Base-by-base conservation (phyloP, 2,113 vertebrate species). In the Nansenia antarctica region DNA sequence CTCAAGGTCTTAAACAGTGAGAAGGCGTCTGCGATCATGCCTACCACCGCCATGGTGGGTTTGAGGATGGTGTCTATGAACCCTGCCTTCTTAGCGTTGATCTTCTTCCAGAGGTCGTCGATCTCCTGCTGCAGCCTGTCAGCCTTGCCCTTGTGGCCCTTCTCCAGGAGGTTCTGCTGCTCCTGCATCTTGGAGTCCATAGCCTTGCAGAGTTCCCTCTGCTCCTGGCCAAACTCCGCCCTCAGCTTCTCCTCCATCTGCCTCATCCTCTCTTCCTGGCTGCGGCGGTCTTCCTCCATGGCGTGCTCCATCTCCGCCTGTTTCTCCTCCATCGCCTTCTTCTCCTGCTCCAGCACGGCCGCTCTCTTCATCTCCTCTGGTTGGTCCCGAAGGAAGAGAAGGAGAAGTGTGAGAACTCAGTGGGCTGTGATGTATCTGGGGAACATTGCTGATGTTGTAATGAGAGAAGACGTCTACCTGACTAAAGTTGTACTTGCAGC, bases 291-390 rank as follows among this genome's bases (percentile, higher is more conserved):
- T 22, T 67, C 73, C 30, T 63, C 0, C 53, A 70, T 15, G 22
- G 67, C 62, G 34, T 30, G 47, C 30, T 79, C 62, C 18, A 62
- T 20, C 65, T 81, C 69, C 26, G 12, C 1, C 1, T 32, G 29
- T 32, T 62, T 69, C 68, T 81, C 55, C 35, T 80, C 35, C 31
- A 62, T 72, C 1, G 32, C 80, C 60, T 69, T 71, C 20, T 0
- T 29, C 68, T 81, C 15, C 74, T 81, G 82, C 62, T 76, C 24
- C 22, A 74, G 3, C 12, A 79, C 30, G 29, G 34, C 67, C 1
- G 18, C 57, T 35, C 26, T 72, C 61, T 82, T 54, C 37, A 26
- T 62, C 32, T 70, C 62, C 55, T 69, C 79, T 85, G 63, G 49
- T 22, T 53, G 49, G 22, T 22, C 9, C 49, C 42, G n/a, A n/a